A percentile compares a stretch with the other conserved stretches of the same genome.
Evolutionary conservation across 2,888 invertebrate genomes (phyloP).

Genomic region (Drosophila pseudotalamancana): DNA sequence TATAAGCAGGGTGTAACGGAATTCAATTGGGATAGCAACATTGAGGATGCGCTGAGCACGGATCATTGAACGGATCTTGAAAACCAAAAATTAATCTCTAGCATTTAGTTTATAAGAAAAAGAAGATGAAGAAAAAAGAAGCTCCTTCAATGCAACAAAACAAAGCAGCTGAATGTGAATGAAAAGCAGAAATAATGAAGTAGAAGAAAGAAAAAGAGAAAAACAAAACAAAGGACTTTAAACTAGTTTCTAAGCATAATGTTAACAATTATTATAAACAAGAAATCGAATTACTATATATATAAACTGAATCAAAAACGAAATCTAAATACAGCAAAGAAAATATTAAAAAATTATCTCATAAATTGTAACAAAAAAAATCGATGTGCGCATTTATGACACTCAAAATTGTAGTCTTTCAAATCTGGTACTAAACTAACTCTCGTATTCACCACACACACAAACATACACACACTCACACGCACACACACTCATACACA

Average conservation of each 20-base stretch:
- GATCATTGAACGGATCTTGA: conserved; percentile 77
- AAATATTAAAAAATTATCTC: conserved; percentile 38
- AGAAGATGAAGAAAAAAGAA: conserved; percentile 11
- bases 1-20: conserved; percentile 91
- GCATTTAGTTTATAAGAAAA: conserved; percentile 45
- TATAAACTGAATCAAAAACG: conserved; percentile 34
- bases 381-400: conserved; percentile 41
- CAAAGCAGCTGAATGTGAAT: conserved; percentile 31
- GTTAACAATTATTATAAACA: conserved; percentile 36
- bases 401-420: conserved; percentile 9
- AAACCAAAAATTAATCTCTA: conserved; percentile 70
- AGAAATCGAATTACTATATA: conserved; percentile 28
- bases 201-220: conserved; percentile 22
- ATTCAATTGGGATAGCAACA: conserved; percentile 95
- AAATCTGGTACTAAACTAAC: conserved; percentile 26
- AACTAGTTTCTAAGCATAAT: conserved; percentile 67
- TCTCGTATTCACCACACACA: conserved; percentile 32
- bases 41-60: conserved; percentile 87
- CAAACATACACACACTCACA: conserved; percentile 28
- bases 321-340: conserved; percentile 9
- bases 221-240: conserved; percentile 74
- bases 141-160: conserved; percentile 2
- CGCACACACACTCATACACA: neutral
- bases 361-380: conserved; percentile 36
- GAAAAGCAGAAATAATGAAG: conserved; percentile 27